phyloP scores from a whole-genome alignment of 2,113 vertebrate species.

The Brachyhypopomus gauderio region DNA sequence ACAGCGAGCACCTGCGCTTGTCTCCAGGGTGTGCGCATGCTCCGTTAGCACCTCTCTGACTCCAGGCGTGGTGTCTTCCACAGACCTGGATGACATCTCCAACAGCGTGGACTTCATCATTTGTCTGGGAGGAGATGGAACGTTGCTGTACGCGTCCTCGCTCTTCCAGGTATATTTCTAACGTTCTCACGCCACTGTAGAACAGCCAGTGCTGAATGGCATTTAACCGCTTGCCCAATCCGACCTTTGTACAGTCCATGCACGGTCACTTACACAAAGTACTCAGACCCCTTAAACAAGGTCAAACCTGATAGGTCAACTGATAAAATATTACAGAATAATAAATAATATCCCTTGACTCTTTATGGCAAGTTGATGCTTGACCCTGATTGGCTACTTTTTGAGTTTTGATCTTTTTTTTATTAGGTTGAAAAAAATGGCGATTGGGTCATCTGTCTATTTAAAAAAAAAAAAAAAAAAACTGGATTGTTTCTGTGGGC shows the following conservation, averaged over 20 bases:
- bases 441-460: too few species aligned
- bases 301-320: too few species aligned
- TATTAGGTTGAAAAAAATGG: too few species aligned
- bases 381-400: too few species aligned
- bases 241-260: not conserved
- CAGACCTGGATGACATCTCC: conserved; percentile 81
- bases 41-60: not conserved
- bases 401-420: too few species aligned
- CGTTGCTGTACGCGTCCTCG: conserved; percentile 80
- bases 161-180: conserved; percentile 75
- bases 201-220: not conserved
- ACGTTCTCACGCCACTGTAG: not conserved
- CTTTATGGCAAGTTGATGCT: too few species aligned
- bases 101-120: conserved; percentile 82
- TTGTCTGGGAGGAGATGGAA: conserved; percentile 81
- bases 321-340: too few species aligned
- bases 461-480: not conserved
- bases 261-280: not conserved
- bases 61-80: not conserved
- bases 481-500: not conserved
- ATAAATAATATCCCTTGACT: too few species aligned
- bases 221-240: not conserved
- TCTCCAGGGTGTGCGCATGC: not conserved
- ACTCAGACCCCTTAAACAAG: not conserved
- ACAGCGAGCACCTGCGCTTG: not conserved